Conservation (phyloP, 2,888 invertebrate genomes). For the Idaea straminata region DNA sequence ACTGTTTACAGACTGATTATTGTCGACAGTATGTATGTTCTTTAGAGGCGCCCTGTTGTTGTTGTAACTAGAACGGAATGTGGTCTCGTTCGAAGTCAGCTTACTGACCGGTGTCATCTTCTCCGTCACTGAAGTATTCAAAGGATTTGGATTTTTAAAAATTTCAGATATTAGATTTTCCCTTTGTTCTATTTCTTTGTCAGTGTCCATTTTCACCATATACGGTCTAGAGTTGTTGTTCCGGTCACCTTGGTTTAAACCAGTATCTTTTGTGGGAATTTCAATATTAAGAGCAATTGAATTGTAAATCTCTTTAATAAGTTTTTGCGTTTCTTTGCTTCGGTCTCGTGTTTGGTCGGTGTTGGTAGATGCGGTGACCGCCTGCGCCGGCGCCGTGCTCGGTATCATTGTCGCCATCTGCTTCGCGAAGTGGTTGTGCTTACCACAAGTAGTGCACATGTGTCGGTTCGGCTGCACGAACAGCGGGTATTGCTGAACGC, state of each 20-base stretch:
- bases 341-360: conserved; percentile 42
- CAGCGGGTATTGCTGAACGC: conserved; percentile 56
- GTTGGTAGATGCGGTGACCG: conserved; percentile 49
- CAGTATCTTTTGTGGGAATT: conserved; percentile 29
- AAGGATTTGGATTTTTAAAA: conserved; percentile 34
- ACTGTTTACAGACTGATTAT: not conserved
- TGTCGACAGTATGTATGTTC: conserved; percentile 4
- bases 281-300: conserved; percentile 51
- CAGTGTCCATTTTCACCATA: conserved; percentile 26
- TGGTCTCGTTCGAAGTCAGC: conserved; percentile 19
- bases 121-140: conserved; percentile 30
- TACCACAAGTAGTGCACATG: conserved; percentile 44
- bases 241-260: not conserved
- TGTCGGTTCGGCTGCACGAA: conserved; percentile 49
- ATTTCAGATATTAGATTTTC: conserved; percentile 38
- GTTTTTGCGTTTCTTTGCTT: conserved; percentile 57
- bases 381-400: not conserved
- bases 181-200: conserved; percentile 24
- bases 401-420: not conserved
- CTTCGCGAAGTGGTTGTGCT: conserved; percentile 25
- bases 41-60: conserved; percentile 21
- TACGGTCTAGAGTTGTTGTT: conserved; percentile 33
- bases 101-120: conserved; percentile 28
- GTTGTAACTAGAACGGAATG: conserved; percentile 17
- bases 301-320: conserved; percentile 70